phyloP scores from a whole-genome alignment of 2,113 vertebrate genomes.

The Puffinus mauretanicus region DNA sequence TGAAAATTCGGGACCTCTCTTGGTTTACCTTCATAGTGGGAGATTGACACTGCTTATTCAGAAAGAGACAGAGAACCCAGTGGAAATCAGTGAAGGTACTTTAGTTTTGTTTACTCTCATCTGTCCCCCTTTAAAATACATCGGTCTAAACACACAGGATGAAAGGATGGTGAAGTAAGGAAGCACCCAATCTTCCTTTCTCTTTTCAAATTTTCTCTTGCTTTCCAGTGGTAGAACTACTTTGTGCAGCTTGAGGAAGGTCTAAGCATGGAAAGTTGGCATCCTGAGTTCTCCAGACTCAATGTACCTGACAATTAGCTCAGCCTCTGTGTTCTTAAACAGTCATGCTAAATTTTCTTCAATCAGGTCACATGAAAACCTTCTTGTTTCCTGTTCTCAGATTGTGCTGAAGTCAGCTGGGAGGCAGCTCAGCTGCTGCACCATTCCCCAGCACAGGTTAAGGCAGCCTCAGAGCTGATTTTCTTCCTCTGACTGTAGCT shows the following conservation, averaged over 20 bases:
- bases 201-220: neutral
- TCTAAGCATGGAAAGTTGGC: neutral
- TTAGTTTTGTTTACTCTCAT: neutral
- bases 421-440: neutral
- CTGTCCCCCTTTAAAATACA: neutral
- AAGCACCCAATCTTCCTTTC: neutral
- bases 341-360: neutral
- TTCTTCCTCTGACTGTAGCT: neutral
- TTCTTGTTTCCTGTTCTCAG: neutral
- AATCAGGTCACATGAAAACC: neutral
- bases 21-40: constrained; percentile 80
- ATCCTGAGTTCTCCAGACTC: neutral
- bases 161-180: neutral
- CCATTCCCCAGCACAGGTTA: neutral
- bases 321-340: neutral
- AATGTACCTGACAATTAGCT: neutral
- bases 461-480: neutral
- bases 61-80: constrained; percentile 69
- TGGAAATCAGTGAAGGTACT: constrained; percentile 82
- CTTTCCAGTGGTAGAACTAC: neutral
- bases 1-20: constrained; percentile 78
- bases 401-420: neutral
- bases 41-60: constrained; percentile 80
- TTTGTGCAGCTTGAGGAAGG: neutral
- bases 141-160: neutral